phyloP scores from a whole-genome alignment of 2,888 invertebrate genomes.

The Linnaemya tessellans region DNA sequence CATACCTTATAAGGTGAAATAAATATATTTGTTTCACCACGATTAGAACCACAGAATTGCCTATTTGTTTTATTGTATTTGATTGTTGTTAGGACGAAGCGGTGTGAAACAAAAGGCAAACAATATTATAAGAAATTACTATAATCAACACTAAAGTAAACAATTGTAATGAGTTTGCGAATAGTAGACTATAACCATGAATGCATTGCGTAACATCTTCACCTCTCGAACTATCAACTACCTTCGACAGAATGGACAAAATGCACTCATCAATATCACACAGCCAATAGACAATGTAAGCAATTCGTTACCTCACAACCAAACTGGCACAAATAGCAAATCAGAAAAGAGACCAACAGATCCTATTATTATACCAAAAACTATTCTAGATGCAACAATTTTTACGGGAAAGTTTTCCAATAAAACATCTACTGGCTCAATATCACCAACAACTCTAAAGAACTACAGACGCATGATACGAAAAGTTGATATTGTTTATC shows the following conservation, averaged over 20 bases:
- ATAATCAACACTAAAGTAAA: neutral
- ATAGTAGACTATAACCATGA: constrained; percentile 74
- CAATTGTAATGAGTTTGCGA: constrained; percentile 72
- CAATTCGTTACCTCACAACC: constrained; percentile 11
- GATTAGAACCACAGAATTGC: no score
- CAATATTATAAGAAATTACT: neutral
- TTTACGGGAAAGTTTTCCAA: constrained; percentile 76
- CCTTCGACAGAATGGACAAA: constrained; percentile 80
- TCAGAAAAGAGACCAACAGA: constrained; percentile 73
- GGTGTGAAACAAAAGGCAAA: neutral
- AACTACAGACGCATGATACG: constrained; percentile 78
- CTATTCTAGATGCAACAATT: constrained; percentile 78
- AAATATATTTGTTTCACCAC: no score
- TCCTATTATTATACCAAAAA: constrained; percentile 77
- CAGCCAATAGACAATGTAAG: constrained; percentile 74
- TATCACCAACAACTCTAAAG: constrained; percentile 79
- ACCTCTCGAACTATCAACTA: constrained; percentile 77
- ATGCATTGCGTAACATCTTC: constrained; percentile 80
- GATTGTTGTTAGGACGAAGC: neutral
- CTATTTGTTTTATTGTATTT: no score
- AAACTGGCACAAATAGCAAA: constrained; percentile 62
- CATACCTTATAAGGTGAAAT: no score
- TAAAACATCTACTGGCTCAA: constrained; percentile 73
- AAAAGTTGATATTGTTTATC: constrained; percentile 80
- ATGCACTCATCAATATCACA: constrained; percentile 79